Base-by-base conservation (phyloP, 2,797 vertebrate genomes). In the Acrossocheilus wenchowensis region DNA sequence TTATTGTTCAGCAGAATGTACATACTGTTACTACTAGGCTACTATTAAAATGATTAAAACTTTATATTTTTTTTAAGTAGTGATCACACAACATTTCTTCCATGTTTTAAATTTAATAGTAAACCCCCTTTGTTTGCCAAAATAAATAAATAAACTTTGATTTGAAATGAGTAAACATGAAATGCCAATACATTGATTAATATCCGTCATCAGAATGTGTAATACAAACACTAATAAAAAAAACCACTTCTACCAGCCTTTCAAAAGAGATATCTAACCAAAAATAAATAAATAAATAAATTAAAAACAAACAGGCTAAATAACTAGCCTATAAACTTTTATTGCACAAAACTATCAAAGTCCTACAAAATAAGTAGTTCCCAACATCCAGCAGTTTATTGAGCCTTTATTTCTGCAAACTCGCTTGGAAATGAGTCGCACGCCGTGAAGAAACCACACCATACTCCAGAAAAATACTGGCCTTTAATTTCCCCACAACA, bases 401-500 rank as follows among this genome's bases (percentile, higher is more conserved):
- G 36, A 77, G 15, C 30, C 17, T 75, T 75, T 52, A 17, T 75
- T 77, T 30, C 30, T 11, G 48, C 48, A 34, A 77, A 52, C 48
- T 77, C 48, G 2, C 17, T 50, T 36, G 48, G 48, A 30, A 75
- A 30, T 4, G 45, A 75, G 48, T 21, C 17, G 9, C 72, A 74
- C 26, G 26, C 7, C 72, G 7, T 9, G 73, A 36, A 21, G 5
- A 74, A 30, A 36, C 34, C 4, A 15, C 30, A 68, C 30, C 34
- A 43, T 21, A 23, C 36, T 72, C 69, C 19, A 72, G 36, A 39
- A 72, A 71, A 72, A 48, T 17, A 30, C 43, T 48, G 43, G 12
- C 43, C n/a, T 74, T 74, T 48, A 54, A 77, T 50, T 77, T 50
- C 17, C 30, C 11, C 69, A 12, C 69, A 71, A 43, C 69, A 72